phyloP scores from a whole-genome alignment of 1,140 invertebrate species.

The Cotesia glomerata region DNA sequence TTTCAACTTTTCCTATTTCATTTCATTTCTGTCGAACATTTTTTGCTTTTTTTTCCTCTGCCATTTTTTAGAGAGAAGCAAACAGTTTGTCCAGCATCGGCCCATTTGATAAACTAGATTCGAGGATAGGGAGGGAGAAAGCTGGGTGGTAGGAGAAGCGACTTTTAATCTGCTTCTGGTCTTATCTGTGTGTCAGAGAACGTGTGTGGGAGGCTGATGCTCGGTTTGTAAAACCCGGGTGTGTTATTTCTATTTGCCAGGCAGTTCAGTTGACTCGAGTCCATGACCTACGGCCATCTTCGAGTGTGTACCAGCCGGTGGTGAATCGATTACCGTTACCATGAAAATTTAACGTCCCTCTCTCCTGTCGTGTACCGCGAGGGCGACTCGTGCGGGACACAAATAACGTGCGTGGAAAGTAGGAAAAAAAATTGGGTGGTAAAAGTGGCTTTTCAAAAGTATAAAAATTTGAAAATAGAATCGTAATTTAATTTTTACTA shows the following conservation, averaged over 20 bases:
- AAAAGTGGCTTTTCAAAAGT: too few species aligned
- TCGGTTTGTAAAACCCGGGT: constrained; percentile 4
- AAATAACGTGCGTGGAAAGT: neutral
- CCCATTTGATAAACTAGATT: constrained; percentile 21
- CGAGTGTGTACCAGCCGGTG: constrained; percentile 4
- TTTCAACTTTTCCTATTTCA: neutral
- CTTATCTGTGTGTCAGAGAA: too few species aligned
- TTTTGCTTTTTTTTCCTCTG: constrained; percentile 7
- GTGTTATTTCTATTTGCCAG: too few species aligned
- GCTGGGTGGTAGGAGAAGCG: neutral
- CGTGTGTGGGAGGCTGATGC: neutral
- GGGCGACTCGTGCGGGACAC: neutral
- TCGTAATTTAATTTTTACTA: too few species aligned
- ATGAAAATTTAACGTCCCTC: constrained; percentile 23
- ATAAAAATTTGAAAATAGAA: too few species aligned
- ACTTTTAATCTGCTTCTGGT: constrained; percentile 4
- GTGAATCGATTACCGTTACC: constrained; percentile 20
- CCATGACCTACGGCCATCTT: constrained; percentile 37
- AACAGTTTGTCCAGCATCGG: neutral
- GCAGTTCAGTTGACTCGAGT: constrained; percentile 5
- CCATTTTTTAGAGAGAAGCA: neutral
- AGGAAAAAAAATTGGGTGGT: neutral
- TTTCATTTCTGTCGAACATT: constrained; percentile 10
- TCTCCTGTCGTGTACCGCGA: neutral
- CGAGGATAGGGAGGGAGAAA: neutral